phyloP scores from a whole-genome alignment of 2,113 vertebrate species.

The Bettongia penicillata region DNA sequence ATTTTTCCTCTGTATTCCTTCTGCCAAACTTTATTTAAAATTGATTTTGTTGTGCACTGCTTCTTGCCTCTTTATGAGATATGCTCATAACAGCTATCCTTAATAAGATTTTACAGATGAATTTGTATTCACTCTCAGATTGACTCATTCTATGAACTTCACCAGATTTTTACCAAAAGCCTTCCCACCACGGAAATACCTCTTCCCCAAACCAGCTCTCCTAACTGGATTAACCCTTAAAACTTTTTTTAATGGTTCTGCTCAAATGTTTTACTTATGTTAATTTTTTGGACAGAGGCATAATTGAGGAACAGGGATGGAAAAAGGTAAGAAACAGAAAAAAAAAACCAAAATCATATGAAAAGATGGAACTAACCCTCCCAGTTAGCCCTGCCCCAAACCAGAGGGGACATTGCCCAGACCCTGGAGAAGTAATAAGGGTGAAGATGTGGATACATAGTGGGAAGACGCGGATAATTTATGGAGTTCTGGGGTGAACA shows the following conservation, averaged over 20 bases:
- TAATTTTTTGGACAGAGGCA: slow-evolving; percentile 70
- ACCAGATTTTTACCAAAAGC: not conserved
- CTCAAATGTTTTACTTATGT: slow-evolving; percentile 81
- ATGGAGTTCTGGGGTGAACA: slow-evolving; percentile 50
- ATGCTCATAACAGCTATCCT: not conserved
- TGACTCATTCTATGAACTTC: not conserved
- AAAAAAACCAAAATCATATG: slow-evolving; percentile 76
- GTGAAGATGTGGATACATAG: slow-evolving; percentile 79
- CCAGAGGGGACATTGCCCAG: slow-evolving; percentile 52
- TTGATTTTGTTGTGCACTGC: not conserved
- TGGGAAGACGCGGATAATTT: slow-evolving; percentile 73
- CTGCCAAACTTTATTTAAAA: not conserved
- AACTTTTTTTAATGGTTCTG: slow-evolving; percentile 66
- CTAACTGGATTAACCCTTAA: not conserved
- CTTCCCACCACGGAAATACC: not conserved
- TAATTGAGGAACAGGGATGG: slow-evolving; percentile 68
- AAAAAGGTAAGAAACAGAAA: slow-evolving; percentile 77
- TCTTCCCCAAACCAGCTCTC: not conserved
- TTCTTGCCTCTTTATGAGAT: not conserved
- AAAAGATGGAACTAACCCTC: slow-evolving; percentile 67
- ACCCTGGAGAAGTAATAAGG: slow-evolving; percentile 68
- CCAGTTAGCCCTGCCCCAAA: slow-evolving; percentile 64
- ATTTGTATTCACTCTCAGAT: not conserved
- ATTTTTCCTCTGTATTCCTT: not conserved
- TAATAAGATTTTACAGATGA: not conserved